Base-by-base conservation (phyloP, 2,888 invertebrate genomes). In the Parasteatoda lunata region DNA sequence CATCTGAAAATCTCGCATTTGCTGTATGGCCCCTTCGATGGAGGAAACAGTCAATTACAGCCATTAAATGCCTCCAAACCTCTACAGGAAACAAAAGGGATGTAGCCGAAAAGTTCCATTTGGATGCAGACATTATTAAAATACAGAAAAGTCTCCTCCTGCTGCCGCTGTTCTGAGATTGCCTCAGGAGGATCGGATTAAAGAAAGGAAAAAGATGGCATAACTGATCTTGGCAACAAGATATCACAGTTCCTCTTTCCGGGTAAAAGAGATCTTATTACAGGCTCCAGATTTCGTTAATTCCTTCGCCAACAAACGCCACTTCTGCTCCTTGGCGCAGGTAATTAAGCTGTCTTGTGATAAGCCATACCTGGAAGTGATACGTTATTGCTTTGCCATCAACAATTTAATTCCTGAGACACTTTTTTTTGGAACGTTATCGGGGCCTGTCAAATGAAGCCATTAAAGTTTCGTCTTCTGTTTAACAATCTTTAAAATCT, bases 11-110 rank as follows among this genome's bases (percentile, higher is more conserved):
- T 30, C 30, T 30, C 30, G 30, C 30, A 30, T 59, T 59, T 59
- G n/a, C n/a, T 59, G n/a, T 9, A 59, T 59, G n/a, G 6, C 72
- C 80, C 80, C 72, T 54, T 47, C 15, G 9, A 7, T 13, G n/a
- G 9, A 81, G 69, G 69, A 81, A 81, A 68, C 68, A 75, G n/a
- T 75, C 81, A 75, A 81, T 81, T 81, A 81, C 66, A 73, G 68
- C 65, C 51, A 73, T 73, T 64, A 48, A 59, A 65, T 47, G 54
- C 81, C 81, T 75, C 81, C 81, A 69, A 75, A 75, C 68, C 73
- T 54, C 66, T 15, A 48, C 54, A 75, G 30, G 73, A 80, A 65
- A 13, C 52, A 52, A 69, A 15, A 30, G 70, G 80, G 72, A 80
- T 73, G 30, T 51, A 70, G 54, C 52, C 48, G 77, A 79, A 72